Conservation (phyloP, 2,888 invertebrate species). For the Tanypteryx hageni region DNA sequence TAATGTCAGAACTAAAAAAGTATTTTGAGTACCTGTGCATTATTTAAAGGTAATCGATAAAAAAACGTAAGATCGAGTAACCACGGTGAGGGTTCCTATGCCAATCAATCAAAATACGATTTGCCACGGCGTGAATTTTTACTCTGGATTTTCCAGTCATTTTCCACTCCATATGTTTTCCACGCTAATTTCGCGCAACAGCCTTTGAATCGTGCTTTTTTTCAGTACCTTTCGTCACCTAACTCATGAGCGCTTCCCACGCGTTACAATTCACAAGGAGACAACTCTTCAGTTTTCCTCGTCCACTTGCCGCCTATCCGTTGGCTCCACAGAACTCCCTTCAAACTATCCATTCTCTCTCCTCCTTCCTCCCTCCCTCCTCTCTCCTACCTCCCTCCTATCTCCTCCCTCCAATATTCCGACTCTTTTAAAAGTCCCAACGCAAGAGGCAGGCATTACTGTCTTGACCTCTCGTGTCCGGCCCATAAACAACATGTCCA, state of each 20-base stretch:
- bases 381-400: neutral
- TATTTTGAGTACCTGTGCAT: no score
- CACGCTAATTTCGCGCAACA: conserved; percentile 58
- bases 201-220: conserved; percentile 1
- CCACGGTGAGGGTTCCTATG: neutral
- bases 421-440: conserved; percentile 21
- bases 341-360: neutral
- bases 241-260: conserved; percentile 26
- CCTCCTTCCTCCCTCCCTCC: neutral
- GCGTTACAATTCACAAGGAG: conserved; percentile 30
- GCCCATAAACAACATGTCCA: conserved; percentile 58
- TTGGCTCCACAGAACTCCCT: conserved; percentile 22
- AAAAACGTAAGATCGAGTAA: neutral
- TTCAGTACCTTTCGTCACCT: conserved; percentile 31
- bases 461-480: conserved; percentile 61
- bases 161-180: conserved; percentile 62
- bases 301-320: conserved; percentile 34
- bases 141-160: conserved; percentile 3
- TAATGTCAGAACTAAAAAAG: no score
- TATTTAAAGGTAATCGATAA: neutral
- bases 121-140: conserved; percentile 28
- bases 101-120: conserved; percentile 27
- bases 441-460: conserved; percentile 52
- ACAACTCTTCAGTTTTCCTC: conserved; percentile 38
- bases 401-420: neutral